Evolutionary conservation across 1,140 invertebrate species (phyloP), one percentile per base, ranked within the genome.

Genomic region (Aphis craccivora): DNA sequence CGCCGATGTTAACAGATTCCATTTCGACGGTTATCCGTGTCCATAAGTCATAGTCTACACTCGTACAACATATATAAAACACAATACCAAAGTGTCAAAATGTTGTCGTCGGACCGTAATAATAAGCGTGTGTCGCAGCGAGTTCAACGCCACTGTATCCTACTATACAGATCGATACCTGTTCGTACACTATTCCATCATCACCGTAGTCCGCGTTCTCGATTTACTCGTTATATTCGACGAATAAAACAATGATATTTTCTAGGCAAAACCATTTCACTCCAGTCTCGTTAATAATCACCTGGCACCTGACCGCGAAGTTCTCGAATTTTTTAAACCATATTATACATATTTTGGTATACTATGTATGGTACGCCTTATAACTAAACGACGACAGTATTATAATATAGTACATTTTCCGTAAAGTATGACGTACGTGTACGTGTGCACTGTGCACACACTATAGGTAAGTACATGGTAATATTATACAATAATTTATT

Each of bases 391-490:
- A 30, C 30, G 60, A 76, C 14, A 76, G 30, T n/a, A n/a, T 11
- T 18, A n/a, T n/a, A 30, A 9, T 30, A 1, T 18, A 18, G 48
- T 1, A 76, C 60, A 11, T 76, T n/a, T 76, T 76, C 60, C 18
- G n/a, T 76, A 76, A 76, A n/a, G 18, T 18, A 76, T 76, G 14
- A 20, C 2, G 60, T 14, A 14, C 60, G 3, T 30, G 0, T 60
- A 30, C 9, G 30, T 25, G 23, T 14, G 30, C 25, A 30, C 2
- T 40, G 6, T 25, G 8, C 55, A 60, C 55, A 60, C 8, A n/a
- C 55, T 11, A 30, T n/a, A 1, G 23, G 6, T 30, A 67, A 0
- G 0, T 0, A 67, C 60, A 0, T 18, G 2, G n/a, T n/a, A n/a
- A 18, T 35, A 35, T n/a, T 18, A 18, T 76, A n/a, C 14, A n/a